Evolutionary conservation across 2,797 vertebrate species (phyloP).

Genomic region (Phoxinus dragarum): DNA sequence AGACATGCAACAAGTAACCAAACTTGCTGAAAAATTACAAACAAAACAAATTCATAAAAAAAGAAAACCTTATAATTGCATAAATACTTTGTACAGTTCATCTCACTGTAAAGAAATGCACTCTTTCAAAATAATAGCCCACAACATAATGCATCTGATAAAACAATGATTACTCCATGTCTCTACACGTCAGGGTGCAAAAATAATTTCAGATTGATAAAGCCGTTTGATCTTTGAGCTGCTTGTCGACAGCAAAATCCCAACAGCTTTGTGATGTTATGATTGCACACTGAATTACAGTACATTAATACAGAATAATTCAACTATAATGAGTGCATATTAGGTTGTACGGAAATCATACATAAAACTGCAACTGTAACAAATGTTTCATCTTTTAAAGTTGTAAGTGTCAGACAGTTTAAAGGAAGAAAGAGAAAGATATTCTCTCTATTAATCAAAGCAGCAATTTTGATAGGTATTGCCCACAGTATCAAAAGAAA

Average conservation of each 20-base stretch:
- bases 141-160: conserved; percentile 78
- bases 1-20: conserved; percentile 99
- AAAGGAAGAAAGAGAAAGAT: conserved; percentile 48
- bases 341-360: conserved; percentile 44
- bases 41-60: conserved; percentile 92
- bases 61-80: conserved; percentile 96
- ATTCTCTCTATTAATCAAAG: conserved; percentile 67
- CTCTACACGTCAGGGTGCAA: conserved; percentile 92
- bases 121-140: conserved; percentile 84
- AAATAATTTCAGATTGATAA: conserved; percentile 79
- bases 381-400: conserved; percentile 55
- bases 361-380: conserved; percentile 54
- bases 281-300: conserved; percentile 83
- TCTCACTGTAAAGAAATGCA: conserved; percentile 86
- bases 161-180: conserved; percentile 79
- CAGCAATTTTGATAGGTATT: conserved; percentile 73
- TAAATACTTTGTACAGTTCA: conserved; percentile 99
- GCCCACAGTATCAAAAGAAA: conserved; percentile 78
- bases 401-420: conserved; percentile 54
- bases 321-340: conserved; percentile 65
- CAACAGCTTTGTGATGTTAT: conserved; percentile 75
- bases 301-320: conserved; percentile 71
- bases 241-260: conserved; percentile 71
- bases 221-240: conserved; percentile 76
- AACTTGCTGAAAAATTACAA: conserved; percentile 90